Evolutionary conservation across 2,888 invertebrate genomes (phyloP).

Genomic region (Ethmia dodecea): DNA sequence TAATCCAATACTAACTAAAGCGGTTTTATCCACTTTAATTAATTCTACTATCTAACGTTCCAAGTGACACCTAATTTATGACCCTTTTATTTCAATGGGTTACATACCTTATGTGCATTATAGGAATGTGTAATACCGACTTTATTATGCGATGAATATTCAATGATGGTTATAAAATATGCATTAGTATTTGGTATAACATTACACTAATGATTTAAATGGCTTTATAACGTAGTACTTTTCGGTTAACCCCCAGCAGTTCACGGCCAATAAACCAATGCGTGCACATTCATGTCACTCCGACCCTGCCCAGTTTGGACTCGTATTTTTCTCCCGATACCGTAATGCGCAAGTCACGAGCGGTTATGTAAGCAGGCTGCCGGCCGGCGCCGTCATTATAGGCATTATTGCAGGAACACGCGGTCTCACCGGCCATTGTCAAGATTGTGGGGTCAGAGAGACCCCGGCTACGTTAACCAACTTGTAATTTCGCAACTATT

Average conservation of each 20-base stretch:
- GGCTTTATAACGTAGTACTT: no score
- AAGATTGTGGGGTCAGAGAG: constrained; percentile 74
- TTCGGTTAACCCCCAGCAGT: no score
- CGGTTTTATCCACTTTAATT: constrained; percentile 16
- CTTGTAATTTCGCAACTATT: constrained; percentile 68
- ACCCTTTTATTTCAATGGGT: no score
- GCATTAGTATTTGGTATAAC: no score
- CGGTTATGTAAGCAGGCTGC: constrained; percentile 75
- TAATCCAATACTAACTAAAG: constrained; percentile 7
- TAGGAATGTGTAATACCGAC: no score
- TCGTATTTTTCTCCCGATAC: constrained; percentile 68
- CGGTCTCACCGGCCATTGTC: constrained; percentile 65
- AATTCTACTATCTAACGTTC: constrained; percentile 16
- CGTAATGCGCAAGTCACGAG: constrained; percentile 76
- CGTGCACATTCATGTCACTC: no score
- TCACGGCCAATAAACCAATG: no score
- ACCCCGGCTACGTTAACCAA: constrained; percentile 50
- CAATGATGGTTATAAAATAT: no score
- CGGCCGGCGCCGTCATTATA: constrained; percentile 66
- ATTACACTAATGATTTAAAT: no score
- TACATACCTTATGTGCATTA: no score
- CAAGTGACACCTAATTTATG: neutral
- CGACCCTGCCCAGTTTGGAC: constrained; percentile 39
- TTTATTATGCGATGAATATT: no score
- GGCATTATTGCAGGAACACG: constrained; percentile 67